Percentiles rank a stretch among this genome's conserved stretches.
Conservation (phyloP, 2,888 invertebrate genomes). For the Nymphalis c-album region DNA sequence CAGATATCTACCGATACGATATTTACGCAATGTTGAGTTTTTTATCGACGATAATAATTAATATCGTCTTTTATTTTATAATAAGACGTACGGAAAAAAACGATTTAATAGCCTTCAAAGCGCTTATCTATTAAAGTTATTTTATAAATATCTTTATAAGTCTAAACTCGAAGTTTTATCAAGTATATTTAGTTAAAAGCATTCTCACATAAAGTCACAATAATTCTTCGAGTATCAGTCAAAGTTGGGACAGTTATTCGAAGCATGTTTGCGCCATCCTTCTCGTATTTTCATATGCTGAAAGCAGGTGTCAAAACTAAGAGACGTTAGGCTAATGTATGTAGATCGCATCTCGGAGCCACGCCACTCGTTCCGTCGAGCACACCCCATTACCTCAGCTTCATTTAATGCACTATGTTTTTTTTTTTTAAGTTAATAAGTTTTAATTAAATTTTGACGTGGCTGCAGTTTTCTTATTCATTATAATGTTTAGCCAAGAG, state of each 20-base stretch:
- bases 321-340: slow-evolving; percentile 79
- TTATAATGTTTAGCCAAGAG: too few species aligned
- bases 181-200: slow-evolving; percentile 23
- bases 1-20: too few species aligned
- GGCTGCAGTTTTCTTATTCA: slow-evolving; percentile 8
- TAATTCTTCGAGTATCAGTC: slow-evolving; percentile 48
- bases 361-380: slow-evolving; percentile 45
- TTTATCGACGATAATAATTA: too few species aligned
- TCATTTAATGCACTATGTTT: slow-evolving; percentile 56
- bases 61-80: too few species aligned
- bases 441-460: slow-evolving; percentile 34
- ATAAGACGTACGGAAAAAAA: too few species aligned
- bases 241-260: slow-evolving; percentile 65
- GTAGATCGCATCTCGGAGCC: slow-evolving; percentile 75
- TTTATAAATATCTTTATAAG: not conserved
- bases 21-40: too few species aligned
- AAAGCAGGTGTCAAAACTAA: slow-evolving; percentile 80
- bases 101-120: not conserved
- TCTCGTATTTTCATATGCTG: slow-evolving; percentile 62
- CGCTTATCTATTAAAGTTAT: not conserved
- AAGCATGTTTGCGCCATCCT: slow-evolving; percentile 75
- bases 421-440: slow-evolving; percentile 34
- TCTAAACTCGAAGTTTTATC: not conserved
- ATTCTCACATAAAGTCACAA: slow-evolving; percentile 33
- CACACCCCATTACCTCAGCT: slow-evolving; percentile 60